Percentiles rank a stretch among this genome's conserved stretches.
Conservation (phyloP, 2,797 vertebrate genomes). For the Halcyon smyrnensis region DNA sequence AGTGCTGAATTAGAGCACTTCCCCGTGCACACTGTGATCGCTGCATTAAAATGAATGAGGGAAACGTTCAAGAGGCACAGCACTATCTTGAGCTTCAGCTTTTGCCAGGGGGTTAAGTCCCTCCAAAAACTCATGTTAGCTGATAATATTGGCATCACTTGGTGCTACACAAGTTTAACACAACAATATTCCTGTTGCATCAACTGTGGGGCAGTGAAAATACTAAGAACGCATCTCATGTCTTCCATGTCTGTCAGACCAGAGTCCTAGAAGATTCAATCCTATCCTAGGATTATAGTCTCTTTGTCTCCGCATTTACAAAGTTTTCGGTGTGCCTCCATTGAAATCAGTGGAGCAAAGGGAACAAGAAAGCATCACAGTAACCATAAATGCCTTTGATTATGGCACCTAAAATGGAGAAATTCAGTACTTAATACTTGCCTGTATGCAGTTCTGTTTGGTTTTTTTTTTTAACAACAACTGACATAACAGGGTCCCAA, state of each 20-base stretch:
- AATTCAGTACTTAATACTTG: neutral
- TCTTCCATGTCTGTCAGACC: neutral
- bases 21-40: rapidly evolving
- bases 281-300: neutral
- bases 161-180: neutral
- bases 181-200: neutral
- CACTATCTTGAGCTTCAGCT: neutral
- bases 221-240: neutral
- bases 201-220: neutral
- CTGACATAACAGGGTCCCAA: neutral
- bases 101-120: neutral
- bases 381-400: neutral
- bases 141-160: neutral
- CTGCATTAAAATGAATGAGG: neutral
- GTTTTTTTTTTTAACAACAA: neutral
- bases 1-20: neutral
- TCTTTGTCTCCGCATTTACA: neutral
- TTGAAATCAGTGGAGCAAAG: neutral
- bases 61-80: neutral
- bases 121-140: neutral
- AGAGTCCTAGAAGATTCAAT: neutral
- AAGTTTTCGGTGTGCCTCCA: neutral
- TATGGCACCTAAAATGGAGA: neutral
- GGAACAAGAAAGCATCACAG: neutral
- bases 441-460: neutral